Evolutionary conservation across 2,797 vertebrate species (phyloP).

Genomic region (Eulemur albifrons): DNA sequence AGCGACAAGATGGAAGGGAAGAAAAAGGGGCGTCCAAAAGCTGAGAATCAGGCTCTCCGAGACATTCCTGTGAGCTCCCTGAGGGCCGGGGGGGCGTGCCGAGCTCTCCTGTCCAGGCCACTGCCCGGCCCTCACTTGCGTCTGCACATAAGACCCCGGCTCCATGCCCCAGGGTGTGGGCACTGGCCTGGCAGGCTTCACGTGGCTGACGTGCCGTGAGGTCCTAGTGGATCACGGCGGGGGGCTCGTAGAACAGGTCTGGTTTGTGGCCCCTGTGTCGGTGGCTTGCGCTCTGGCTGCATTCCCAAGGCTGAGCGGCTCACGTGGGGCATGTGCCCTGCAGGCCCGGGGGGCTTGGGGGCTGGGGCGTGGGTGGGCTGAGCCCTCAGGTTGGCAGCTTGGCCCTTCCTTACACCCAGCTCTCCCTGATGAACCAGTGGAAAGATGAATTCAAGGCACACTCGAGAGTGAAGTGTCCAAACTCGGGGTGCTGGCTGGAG

Average conservation of each 20-base stretch:
- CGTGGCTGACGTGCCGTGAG: not conserved
- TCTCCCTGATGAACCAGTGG: conserved; percentile 95
- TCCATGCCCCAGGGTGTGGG: not conserved
- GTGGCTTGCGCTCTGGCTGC: not conserved
- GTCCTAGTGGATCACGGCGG: not conserved
- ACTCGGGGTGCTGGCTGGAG: conserved; percentile 97
- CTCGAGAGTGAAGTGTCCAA: conserved; percentile 95
- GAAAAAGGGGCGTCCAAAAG: conserved; percentile 94
- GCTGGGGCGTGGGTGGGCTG: not conserved
- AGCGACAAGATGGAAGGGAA: conserved; percentile 91
- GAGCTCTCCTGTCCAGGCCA: accelerated
- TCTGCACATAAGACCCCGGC: not conserved
- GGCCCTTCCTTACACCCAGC: conserved; percentile 82
- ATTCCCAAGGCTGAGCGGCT: not conserved
- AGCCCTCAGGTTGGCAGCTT: not conserved
- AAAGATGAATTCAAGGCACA: conserved; percentile 97
- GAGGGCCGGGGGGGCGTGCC: not conserved
- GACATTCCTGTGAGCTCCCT: conserved; percentile 93
- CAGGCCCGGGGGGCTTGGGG: not conserved
- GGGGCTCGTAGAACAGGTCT: not conserved
- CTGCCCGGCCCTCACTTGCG: not conserved
- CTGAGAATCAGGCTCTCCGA: conserved; percentile 92
- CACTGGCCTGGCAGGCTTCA: not conserved
- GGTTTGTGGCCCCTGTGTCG: accelerated
- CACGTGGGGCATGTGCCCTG: not conserved